A percentile compares a stretch with the other conserved stretches of the same genome.
phyloP scores from a whole-genome alignment of 2,113 vertebrate genomes.

The Podilymbus podiceps region DNA sequence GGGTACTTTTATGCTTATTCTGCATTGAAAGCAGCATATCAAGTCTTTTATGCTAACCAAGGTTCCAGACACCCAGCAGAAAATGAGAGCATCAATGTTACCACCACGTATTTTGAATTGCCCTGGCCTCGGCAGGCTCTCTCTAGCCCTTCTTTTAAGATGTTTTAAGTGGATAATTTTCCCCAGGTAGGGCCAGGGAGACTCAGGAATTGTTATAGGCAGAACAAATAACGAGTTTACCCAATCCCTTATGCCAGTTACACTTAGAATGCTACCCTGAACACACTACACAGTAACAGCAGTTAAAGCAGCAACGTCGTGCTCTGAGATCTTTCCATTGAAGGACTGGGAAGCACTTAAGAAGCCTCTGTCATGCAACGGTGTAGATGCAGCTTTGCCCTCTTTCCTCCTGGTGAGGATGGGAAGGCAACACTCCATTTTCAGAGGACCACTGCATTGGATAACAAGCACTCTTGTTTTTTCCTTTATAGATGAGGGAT shows the following conservation, averaged over 20 bases:
- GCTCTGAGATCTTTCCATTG: neutral
- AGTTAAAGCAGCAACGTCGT: neutral
- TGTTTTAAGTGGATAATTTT: neutral
- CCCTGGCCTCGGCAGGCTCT: neutral
- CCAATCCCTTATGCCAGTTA: neutral
- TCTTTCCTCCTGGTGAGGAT: neutral
- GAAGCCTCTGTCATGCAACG: neutral
- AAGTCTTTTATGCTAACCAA: neutral
- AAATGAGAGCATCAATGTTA: neutral
- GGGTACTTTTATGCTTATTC: neutral
- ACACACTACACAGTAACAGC: neutral
- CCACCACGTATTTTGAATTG: neutral
- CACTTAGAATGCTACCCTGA: neutral
- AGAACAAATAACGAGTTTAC: neutral
- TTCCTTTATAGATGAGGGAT: neutral
- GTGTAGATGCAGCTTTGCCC: neutral
- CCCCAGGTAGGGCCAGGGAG: neutral
- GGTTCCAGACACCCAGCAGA: neutral
- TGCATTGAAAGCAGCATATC: neutral
- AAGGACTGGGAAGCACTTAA: neutral
- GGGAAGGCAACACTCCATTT: neutral
- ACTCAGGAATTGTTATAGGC: neutral
- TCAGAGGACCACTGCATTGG: neutral
- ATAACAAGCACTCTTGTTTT: neutral
- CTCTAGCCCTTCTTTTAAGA: neutral